phyloP scores from a whole-genome alignment of 1,140 invertebrate genomes.

The Drosophila pseudoobscura region DNA sequence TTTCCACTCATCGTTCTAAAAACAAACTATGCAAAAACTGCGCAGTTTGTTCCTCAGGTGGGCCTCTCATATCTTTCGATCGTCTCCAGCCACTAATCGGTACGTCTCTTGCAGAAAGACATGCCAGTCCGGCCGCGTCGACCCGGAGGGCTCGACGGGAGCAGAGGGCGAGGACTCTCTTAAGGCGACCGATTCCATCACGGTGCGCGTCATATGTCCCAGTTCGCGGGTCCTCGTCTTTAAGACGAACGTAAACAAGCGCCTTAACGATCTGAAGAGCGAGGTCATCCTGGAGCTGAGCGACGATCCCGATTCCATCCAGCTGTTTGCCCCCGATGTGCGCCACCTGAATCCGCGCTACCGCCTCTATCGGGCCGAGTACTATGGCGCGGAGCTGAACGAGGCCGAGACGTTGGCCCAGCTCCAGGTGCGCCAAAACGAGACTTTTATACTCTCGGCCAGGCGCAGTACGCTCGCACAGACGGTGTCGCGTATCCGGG shows the following conservation, averaged over 20 bases:
- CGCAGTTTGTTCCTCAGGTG: constrained; percentile 79
- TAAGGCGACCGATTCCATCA: constrained; percentile 45
- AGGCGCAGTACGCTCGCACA: constrained; percentile 59
- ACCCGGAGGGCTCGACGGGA: constrained; percentile 12
- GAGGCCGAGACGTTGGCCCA: constrained; percentile 65
- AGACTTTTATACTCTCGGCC: constrained; percentile 67
- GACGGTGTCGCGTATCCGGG: constrained; percentile 47
- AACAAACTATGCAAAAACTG: constrained; percentile 80
- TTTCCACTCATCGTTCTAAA: constrained; percentile 6
- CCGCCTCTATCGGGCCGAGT: constrained; percentile 75
- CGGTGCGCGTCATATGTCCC: constrained; percentile 75
- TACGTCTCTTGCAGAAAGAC: constrained; percentile 42
- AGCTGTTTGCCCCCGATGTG: constrained; percentile 73
- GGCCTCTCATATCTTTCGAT: not conserved
- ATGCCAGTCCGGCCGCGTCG: constrained; percentile 32
- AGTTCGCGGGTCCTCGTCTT: constrained; percentile 74
- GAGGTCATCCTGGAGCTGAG: constrained; percentile 75
- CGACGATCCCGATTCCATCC: constrained; percentile 74
- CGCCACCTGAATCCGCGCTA: constrained; percentile 71
- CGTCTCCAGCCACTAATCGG: not conserved
- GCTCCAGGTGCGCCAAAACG: constrained; percentile 66
- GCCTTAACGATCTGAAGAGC: constrained; percentile 71
- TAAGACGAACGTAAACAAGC: constrained; percentile 69
- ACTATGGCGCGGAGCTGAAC: constrained; percentile 65
- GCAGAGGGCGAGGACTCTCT: constrained; percentile 15